Conservation (phyloP, 1,140 invertebrate genomes). For the Macrotrachela quadricornifera region DNA sequence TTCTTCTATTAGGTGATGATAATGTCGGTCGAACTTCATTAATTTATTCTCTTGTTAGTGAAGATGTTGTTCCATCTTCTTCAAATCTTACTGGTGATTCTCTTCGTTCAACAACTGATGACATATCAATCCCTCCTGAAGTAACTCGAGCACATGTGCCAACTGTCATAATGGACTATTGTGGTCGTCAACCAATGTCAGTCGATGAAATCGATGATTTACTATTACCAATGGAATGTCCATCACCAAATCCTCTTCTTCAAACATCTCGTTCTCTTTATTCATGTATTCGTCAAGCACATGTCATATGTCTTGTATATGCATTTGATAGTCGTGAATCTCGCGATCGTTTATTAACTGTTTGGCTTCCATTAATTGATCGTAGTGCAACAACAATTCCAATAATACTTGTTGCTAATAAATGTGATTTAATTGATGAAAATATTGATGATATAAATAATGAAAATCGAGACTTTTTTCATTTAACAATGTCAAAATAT, state of each 20-base stretch:
- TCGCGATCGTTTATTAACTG: conserved; percentile 59
- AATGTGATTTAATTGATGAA: conserved; percentile 51
- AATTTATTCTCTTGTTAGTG: conserved; percentile 80
- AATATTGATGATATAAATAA: no score
- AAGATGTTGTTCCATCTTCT: conserved; percentile 38
- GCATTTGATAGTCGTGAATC: conserved; percentile 77
- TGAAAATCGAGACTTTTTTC: no score
- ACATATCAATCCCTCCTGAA: conserved; percentile 49
- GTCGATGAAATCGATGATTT: no score
- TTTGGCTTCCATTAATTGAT: conserved; percentile 77
- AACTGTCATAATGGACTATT: conserved; percentile 92
- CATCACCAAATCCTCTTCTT: no score
- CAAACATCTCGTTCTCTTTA: not conserved
- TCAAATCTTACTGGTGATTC: not conserved
- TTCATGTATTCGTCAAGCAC: conserved; percentile 35
- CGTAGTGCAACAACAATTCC: conserved; percentile 39
- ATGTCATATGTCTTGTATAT: conserved; percentile 94
- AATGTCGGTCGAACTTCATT: conserved; percentile 81
- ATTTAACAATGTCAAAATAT: conserved; percentile 31
- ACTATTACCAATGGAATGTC: no score
- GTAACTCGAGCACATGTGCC: conserved; percentile 91
- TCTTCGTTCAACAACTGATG: not conserved
- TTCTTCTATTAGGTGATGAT: no score
- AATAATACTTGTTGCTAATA: conserved; percentile 83
- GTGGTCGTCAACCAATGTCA: conserved; percentile 34